Evolutionary conservation across 2,888 invertebrate genomes (phyloP).

Genomic region (Drosophila kuntzei): DNA sequence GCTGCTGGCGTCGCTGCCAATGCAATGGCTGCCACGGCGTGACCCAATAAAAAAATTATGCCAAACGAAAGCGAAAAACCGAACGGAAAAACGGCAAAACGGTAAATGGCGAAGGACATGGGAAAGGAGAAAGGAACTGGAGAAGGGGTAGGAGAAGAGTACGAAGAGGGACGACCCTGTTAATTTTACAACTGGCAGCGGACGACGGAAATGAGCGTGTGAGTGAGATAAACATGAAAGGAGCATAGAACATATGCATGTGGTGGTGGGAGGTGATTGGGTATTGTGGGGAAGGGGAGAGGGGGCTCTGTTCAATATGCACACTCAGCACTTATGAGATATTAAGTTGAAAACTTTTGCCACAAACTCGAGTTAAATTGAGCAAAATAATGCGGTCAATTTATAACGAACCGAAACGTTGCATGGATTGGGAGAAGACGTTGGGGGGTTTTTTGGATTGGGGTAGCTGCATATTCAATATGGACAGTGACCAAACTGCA

Average conservation of each 20-base stretch:
- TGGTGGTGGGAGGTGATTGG: neutral
- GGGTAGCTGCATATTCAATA: slow-evolving; percentile 18
- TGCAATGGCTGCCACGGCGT: slow-evolving; percentile 62
- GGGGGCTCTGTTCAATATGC: slow-evolving; percentile 52
- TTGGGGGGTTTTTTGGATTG: slow-evolving; percentile 1
- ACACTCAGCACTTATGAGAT: slow-evolving; percentile 71
- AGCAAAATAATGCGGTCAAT: slow-evolving; percentile 83
- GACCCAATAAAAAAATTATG: slow-evolving; percentile 79
- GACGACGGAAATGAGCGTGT: slow-evolving; percentile 51
- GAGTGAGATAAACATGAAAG: slow-evolving; percentile 41
- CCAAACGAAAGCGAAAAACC: slow-evolving; percentile 72
- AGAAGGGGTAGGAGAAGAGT: neutral
- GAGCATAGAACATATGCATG: slow-evolving; percentile 9
- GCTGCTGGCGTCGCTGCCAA: slow-evolving; percentile 29
- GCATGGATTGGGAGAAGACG: slow-evolving; percentile 12
- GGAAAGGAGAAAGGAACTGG: neutral
- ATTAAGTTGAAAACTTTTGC: slow-evolving; percentile 75
- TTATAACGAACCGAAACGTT: slow-evolving; percentile 61
- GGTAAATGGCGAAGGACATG: slow-evolving; percentile 34
- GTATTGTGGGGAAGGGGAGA: neutral
- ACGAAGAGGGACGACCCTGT: slow-evolving; percentile 30
- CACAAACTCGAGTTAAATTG: slow-evolving; percentile 74
- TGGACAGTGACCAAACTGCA: slow-evolving; percentile 19
- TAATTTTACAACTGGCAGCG: slow-evolving; percentile 49
- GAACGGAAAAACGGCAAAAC: slow-evolving; percentile 40